These are phyloP conservation scores for Meandrusa payeni DNA, from an alignment of 2,888 invertebrate species.

Conservation along the genomic window DNA sequence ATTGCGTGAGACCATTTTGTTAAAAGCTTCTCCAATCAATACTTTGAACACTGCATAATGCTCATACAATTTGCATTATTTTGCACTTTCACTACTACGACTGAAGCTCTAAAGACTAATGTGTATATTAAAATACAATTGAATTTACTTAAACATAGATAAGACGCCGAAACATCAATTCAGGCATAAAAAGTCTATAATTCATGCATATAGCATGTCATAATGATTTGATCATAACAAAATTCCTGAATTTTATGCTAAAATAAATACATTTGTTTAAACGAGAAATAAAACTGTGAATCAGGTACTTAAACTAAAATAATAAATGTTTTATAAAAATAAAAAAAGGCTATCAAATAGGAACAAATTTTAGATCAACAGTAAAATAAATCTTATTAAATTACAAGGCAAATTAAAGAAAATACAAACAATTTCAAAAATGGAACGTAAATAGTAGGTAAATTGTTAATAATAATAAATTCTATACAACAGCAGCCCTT, in stretches of 20 bases:
- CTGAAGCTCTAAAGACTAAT: no score
- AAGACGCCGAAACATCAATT: no score
- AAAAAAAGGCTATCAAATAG: slow-evolving; percentile 19
- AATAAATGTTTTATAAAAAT: slow-evolving; percentile 15
- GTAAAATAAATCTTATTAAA: slow-evolving; percentile 6
- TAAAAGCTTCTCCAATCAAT: no score
- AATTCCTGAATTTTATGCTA: not conserved
- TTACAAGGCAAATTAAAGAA: slow-evolving; percentile 2
- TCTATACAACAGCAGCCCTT: slow-evolving; percentile 16
- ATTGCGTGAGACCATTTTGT: no score
- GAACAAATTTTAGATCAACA: slow-evolving; percentile 19
- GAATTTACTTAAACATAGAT: no score
- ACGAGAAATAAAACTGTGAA: slow-evolving; percentile 16
- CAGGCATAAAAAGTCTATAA: no score
- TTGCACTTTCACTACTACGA: no score
- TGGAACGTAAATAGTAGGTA: not conserved
- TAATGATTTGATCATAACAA: slow-evolving; percentile 4
- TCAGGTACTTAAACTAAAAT: slow-evolving; percentile 22
- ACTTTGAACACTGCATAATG: no score
- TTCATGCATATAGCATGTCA: not conserved
- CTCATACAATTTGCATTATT: no score
- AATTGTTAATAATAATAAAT: not conserved
- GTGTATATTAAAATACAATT: no score
- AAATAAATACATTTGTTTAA: slow-evolving; percentile 18
- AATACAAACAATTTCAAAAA: slow-evolving; percentile 2